Base-by-base conservation (phyloP, 1,140 invertebrate species). In the Carposina sasakii region DNA sequence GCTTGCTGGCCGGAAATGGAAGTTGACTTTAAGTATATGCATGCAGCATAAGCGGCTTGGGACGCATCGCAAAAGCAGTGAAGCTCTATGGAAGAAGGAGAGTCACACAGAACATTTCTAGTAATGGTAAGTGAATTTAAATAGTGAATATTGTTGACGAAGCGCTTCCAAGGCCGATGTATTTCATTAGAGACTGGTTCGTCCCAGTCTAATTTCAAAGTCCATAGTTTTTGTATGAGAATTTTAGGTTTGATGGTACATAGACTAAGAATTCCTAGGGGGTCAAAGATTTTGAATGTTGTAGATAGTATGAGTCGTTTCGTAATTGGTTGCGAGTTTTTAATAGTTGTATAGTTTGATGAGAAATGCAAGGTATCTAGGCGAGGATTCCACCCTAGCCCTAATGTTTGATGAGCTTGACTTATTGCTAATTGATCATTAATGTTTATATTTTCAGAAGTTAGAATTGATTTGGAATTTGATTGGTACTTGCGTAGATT, bases 1-100 rank as follows among this genome's bases (percentile, higher is more conserved):
- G 26, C 13, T 31, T 31, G 16, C 10, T 19, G 12, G 16, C 42
- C 30, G 15, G 42, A 31, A 4, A 3, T 8, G 3, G 23, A 31
- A 0, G 19, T 31, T 24, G 42, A 28, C 22, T 33, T 45, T 3
- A 45, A 9, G 13, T 45, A 31, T 6, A 33, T 31, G 17, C 42
- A 45, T 10, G 42, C 42, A 13, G 13, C 42, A 45, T 31, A 45
- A 3, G 42, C 42, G 12, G n/a, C 10, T n/a, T 45, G 42, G 5
- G 42, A 45, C 2, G 42, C 17, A n/a, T 45, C 42, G 21, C 17
- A 45, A 19, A 45, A 45, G 9, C 13, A 16, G 16, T 45, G 26
- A 45, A 45, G 17, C 21, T 45, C 30, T 12, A 45, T 31, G 9
- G 10, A 19, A 8, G 15, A 33, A 17, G 42, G 15, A 13, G 26